A percentile compares a stretch with the other conserved stretches of the same genome.
Conservation (phyloP, 2,797 vertebrate species). For the Platyrinchus mystaceus region DNA sequence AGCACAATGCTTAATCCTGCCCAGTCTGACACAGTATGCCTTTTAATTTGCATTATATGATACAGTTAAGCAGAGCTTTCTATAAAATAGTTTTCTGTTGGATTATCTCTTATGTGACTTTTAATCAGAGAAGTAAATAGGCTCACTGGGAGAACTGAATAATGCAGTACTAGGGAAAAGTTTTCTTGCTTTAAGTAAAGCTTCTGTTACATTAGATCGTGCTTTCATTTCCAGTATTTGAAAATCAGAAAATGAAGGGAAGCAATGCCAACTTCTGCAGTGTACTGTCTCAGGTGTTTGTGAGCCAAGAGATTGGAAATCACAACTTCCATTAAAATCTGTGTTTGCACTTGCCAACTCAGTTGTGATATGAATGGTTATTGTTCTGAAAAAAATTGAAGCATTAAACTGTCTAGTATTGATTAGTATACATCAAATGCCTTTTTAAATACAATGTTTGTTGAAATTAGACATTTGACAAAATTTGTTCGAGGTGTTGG, state of each 20-base stretch:
- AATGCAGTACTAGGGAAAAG: background rate
- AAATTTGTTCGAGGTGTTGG: background rate
- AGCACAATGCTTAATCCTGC: constrained; percentile 98
- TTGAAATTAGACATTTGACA: background rate
- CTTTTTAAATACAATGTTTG: background rate
- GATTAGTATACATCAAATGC: background rate
- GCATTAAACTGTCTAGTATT: background rate
- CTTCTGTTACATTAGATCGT: accelerated
- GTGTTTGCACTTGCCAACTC: background rate
- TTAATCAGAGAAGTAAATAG: background rate
- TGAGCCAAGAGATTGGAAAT: background rate
- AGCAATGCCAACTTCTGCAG: background rate
- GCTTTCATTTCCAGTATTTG: background rate
- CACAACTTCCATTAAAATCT: background rate
- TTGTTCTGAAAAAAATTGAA: background rate
- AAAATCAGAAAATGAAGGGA: background rate
- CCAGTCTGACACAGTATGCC: constrained; percentile 93
- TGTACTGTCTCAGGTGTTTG: background rate
- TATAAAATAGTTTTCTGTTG: background rate
- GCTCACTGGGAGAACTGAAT: background rate
- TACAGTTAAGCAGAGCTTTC: background rate
- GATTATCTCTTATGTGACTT: background rate
- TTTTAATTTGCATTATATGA: background rate
- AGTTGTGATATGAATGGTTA: background rate
- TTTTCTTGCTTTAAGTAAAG: background rate